Evolutionary conservation across 1,140 invertebrate species (phyloP).

Genomic region (Acromyrmex echinatior): DNA sequence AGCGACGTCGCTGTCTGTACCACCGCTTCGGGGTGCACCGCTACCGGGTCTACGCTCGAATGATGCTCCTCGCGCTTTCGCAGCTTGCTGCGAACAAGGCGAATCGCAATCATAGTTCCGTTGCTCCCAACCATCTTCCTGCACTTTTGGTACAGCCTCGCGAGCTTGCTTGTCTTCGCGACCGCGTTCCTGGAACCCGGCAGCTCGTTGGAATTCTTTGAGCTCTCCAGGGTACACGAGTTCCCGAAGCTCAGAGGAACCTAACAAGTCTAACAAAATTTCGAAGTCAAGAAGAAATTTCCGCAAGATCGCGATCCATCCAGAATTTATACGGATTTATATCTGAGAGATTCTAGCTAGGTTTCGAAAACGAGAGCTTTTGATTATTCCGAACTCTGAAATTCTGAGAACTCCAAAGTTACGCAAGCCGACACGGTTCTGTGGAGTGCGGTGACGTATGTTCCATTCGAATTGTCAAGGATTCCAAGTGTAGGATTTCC

Average conservation of each 20-base stretch:
- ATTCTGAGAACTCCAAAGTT: constrained; percentile 4
- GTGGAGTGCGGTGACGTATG: not conserved
- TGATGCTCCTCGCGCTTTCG: constrained; percentile 93
- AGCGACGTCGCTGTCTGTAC: constrained; percentile 87
- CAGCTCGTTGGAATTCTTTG: not conserved
- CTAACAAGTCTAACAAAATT: not conserved
- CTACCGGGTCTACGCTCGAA: constrained; percentile 83
- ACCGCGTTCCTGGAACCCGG: constrained; percentile 33
- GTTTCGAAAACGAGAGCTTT: not conserved
- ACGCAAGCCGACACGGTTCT: constrained; percentile 4
- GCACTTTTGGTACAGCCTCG: constrained; percentile 83
- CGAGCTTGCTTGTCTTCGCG: constrained; percentile 72
- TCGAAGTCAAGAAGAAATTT: not conserved
- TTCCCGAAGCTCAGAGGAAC: not conserved
- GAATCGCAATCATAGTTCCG: constrained; percentile 93
- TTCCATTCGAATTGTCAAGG: constrained; percentile 38
- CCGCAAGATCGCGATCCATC: not conserved
- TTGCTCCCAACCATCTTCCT: constrained; percentile 92
- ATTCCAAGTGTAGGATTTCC: constrained; percentile 31
- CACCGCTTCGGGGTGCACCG: constrained; percentile 88
- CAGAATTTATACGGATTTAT: not conserved
- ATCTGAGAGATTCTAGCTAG: too few relatives aligned
- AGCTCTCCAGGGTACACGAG: constrained; percentile 1
- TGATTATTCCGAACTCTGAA: not conserved
- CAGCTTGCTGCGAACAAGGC: constrained; percentile 95